phyloP scores from a whole-genome alignment of 2,888 invertebrate genomes.

The Drosophila merina region DNA sequence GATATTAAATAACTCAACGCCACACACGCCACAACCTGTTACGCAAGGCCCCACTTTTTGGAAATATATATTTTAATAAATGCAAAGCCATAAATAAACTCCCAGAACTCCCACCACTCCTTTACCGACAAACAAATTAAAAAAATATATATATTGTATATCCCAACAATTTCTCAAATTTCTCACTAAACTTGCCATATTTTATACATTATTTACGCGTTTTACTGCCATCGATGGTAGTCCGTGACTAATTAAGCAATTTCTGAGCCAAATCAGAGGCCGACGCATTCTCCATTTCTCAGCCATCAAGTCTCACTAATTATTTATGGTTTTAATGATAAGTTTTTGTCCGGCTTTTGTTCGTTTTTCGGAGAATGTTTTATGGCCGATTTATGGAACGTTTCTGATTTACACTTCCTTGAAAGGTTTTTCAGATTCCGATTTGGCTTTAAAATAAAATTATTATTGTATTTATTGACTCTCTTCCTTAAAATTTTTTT shows the following conservation, averaged over 20 bases:
- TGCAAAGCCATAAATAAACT: slow-evolving; percentile 76
- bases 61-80: slow-evolving; percentile 62
- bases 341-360: slow-evolving; percentile 41
- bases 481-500: background rate
- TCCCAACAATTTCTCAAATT: slow-evolving; percentile 63
- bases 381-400: slow-evolving; percentile 4
- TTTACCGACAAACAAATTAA: slow-evolving; percentile 42
- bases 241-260: slow-evolving; percentile 78
- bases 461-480: background rate
- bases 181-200: slow-evolving; percentile 60
- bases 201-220: slow-evolving; percentile 74
- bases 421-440: background rate
- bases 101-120: slow-evolving; percentile 42
- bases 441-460: background rate
- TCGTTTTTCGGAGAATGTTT: background rate
- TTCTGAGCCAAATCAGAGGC: slow-evolving; percentile 67
- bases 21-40: slow-evolving; percentile 61
- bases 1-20: slow-evolving; percentile 73
- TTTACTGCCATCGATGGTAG: slow-evolving; percentile 52
- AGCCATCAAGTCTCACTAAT: slow-evolving; percentile 55
- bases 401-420: slow-evolving; percentile 9
- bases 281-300: slow-evolving; percentile 31
- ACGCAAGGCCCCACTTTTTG: slow-evolving; percentile 41
- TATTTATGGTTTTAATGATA: slow-evolving; percentile 75
- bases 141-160: slow-evolving; percentile 40